These are phyloP conservation scores for Parnassius apollo DNA, from an alignment of 2,888 invertebrate species.

Conservation along the genomic window DNA sequence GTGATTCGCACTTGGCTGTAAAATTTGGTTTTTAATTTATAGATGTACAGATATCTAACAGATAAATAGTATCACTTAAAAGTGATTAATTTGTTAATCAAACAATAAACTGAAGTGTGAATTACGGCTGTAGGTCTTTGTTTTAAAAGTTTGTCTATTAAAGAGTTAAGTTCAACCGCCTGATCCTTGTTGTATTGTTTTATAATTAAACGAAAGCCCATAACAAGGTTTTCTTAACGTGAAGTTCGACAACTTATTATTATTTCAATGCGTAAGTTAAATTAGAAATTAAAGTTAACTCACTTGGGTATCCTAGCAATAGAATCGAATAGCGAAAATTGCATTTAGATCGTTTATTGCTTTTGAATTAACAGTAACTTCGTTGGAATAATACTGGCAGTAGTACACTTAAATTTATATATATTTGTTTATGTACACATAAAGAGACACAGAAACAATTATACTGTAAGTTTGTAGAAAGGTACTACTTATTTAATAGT, in stretches of 20 bases:
- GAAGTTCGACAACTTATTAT: conserved; percentile 25
- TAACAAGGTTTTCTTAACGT: conserved; percentile 20
- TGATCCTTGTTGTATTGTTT: conserved; percentile 26
- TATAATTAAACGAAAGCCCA: conserved; percentile 25
- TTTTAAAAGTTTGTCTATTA: conserved; percentile 24
- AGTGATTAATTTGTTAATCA: not conserved
- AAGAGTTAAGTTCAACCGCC: conserved; percentile 22
- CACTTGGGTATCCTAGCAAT: conserved; percentile 19
- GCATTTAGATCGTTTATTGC: conserved; percentile 26
- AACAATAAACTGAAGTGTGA: conserved; percentile 15
- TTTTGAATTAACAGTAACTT: conserved; percentile 13
- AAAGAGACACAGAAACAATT: no score
- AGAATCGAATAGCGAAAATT: conserved; percentile 22
- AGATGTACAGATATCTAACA: no score
- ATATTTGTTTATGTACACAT: no score
- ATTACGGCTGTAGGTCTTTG: conserved; percentile 20
- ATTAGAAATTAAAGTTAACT: conserved; percentile 24
- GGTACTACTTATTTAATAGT: no score
- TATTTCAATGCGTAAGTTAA: conserved; percentile 27
- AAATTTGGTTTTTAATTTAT: no score
- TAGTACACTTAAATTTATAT: not conserved
- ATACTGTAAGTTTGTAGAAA: no score
- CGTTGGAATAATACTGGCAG: conserved; percentile 1
- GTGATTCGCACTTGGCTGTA: no score
- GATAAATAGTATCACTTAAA: no score